Base-by-base conservation (phyloP, 2,113 vertebrate genomes). In the Ptilonorhynchus violaceus region DNA sequence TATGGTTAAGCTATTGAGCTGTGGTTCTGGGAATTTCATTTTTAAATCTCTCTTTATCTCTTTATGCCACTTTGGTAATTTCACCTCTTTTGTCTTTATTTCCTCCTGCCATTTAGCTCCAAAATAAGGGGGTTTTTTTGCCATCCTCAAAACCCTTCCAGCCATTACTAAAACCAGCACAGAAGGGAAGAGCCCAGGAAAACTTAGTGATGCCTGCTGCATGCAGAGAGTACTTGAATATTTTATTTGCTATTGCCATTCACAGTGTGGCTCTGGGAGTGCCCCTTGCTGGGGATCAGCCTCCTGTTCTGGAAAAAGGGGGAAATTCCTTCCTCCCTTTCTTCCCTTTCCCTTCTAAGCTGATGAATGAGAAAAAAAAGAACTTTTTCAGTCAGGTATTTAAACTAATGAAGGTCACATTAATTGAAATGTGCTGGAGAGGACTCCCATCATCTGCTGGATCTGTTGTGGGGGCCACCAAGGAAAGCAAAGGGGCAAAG, bases 121-220 rank as follows among this genome's bases (percentile, higher is more conserved):
- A 70, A 24, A 93, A 81, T 9, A 12, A 2, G 7, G 13, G 14
- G 2, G 1, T 1, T 1, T 1, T 69, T 52, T 63, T 72, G 10
- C 30, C 19, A 35, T 68, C 17, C 20, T 46, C 8, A 35, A 39
- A 88, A 88, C 10, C 16, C 83, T 68, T 92, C 44, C 33, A 73
- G 41, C 8, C 30, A 7, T 55, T 46, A 6, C 23, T 27, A 6
- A 42, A 59, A 70, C 1, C 11, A 53, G 7, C 19, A 66, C 2
- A 23, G 17, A 41, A 80, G 4, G 17, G 31, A 77, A 59, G 8
- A 49, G 22, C 20, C 41, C 12, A 75, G 47, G n/a, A 39, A 59
- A 92, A 59, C 5, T 6, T 21, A 17, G 35, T 16, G 25, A 24
- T 66, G 68, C 39, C 19, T 37, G 20, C 50, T 81, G 22, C 9